A percentile compares a stretch with the other conserved stretches of the same genome.
Evolutionary conservation across 1,140 invertebrate species (phyloP).

Genomic region (Phymorhynchus buccinoides): DNA sequence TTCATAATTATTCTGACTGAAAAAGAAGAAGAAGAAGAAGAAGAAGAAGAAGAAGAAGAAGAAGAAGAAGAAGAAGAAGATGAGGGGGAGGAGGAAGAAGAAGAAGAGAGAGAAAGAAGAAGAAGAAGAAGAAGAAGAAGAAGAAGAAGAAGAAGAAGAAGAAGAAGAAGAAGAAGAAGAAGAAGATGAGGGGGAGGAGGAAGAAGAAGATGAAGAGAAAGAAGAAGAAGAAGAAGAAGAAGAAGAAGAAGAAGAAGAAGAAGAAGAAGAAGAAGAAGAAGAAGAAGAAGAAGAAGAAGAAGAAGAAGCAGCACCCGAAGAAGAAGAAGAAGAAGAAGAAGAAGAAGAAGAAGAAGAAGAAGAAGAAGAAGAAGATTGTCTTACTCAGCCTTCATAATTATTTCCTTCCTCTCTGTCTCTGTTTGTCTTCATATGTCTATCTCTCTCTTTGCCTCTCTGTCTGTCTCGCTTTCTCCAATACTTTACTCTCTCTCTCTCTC

Average conservation of each 20-base stretch:
- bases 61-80: neutral
- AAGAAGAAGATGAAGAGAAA: no score
- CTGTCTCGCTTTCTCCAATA: neutral
- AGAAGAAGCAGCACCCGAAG: neutral
- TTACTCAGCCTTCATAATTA: no score
- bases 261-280: neutral
- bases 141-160: neutral
- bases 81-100: neutral
- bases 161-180: neutral
- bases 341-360: no score
- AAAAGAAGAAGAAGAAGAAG: no score
- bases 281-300: neutral
- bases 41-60: no score
- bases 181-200: neutral
- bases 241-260: neutral
- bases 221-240: no score
- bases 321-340: neutral
- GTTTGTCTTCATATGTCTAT: neutral
- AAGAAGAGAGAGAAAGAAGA: neutral
- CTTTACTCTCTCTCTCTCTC: no score
- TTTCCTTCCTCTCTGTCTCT: neutral
- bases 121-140: neutral
- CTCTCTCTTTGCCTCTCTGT: neutral
- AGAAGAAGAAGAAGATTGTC: no score
- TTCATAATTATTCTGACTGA: no score